These are phyloP conservation scores for Ciona savignyi DNA, from an alignment of 23 tunicate species.

Conservation along the genomic window DNA sequence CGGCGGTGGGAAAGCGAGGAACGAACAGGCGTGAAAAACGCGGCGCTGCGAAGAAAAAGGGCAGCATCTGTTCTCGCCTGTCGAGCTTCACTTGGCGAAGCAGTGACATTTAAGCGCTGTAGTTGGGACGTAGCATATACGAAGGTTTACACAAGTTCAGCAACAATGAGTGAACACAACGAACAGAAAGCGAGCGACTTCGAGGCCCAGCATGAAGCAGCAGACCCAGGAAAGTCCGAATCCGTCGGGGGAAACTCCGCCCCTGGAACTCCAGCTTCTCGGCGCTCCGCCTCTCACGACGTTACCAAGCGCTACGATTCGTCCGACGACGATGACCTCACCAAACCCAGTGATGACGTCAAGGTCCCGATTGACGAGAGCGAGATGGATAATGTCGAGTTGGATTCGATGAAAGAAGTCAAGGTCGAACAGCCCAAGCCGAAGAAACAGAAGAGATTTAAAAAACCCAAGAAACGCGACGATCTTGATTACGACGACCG, in stretches of 20 bases:
- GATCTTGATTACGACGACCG: slow-evolving; percentile 60
- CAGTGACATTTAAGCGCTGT: no score
- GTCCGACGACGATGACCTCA: slow-evolving; percentile 4
- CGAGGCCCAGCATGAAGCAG: neutral
- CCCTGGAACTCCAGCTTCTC: neutral
- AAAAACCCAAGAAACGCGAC: slow-evolving; percentile 2
- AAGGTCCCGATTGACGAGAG: slow-evolving; percentile 15
- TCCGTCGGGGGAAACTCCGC: neutral
- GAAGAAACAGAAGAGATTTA: neutral
- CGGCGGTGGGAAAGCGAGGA: neutral
- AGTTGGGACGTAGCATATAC: no score
- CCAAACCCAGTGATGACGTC: slow-evolving; percentile 9
- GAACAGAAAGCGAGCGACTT: slow-evolving; percentile 6
- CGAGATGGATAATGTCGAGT: slow-evolving; percentile 35
- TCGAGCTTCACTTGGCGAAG: no score
- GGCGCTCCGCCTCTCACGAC: neutral
- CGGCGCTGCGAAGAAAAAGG: neutral
- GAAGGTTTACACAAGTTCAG: neutral
- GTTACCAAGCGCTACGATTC: neutral
- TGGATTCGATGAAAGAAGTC: slow-evolving; percentile 23
- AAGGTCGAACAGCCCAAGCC: slow-evolving; percentile 37
- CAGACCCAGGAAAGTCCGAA: neutral
- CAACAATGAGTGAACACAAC: neutral
- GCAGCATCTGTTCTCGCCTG: no score
- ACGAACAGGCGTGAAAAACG: neutral